phyloP scores from a whole-genome alignment of 2,888 invertebrate species.

The Agriopis leucophaearia region DNA sequence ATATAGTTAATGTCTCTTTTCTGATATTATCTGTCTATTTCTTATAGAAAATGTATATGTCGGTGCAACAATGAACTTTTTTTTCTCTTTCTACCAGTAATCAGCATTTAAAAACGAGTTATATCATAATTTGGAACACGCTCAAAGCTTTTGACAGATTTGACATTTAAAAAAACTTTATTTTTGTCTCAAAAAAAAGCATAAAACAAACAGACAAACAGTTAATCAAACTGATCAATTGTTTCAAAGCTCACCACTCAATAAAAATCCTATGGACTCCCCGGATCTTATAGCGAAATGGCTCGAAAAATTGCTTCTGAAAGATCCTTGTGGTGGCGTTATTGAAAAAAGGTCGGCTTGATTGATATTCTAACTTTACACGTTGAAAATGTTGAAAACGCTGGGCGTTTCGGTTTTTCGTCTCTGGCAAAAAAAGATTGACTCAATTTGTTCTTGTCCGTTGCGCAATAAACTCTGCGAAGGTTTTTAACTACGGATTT shows the following conservation, averaged over 20 bases:
- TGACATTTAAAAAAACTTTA: too few species aligned
- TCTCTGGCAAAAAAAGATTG: constrained; percentile 81
- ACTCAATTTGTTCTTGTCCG: constrained; percentile 85
- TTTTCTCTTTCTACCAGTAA: too few species aligned
- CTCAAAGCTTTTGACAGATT: too few species aligned
- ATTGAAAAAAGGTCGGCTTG: constrained; percentile 84
- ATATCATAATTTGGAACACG: too few species aligned
- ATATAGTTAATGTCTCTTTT: too few species aligned
- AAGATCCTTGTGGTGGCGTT: constrained; percentile 75
- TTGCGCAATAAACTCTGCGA: constrained; percentile 79
- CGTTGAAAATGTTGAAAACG: constrained; percentile 79
- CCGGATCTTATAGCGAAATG: constrained; percentile 72
- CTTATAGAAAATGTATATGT: too few species aligned
- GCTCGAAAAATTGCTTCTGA: constrained; percentile 76
- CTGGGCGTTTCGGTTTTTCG: constrained; percentile 78
- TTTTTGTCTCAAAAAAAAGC: not conserved
- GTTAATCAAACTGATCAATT: constrained; percentile 52
- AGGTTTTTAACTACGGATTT: constrained; percentile 81
- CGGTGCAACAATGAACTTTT: too few species aligned
- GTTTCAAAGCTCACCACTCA: constrained; percentile 51
- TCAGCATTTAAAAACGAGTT: too few species aligned
- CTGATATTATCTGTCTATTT: too few species aligned
- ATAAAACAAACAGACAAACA: not conserved
- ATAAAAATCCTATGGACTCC: constrained; percentile 59
- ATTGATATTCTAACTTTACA: constrained; percentile 84